Evolutionary conservation across 2,113 vertebrate species (phyloP).

Genomic region (Varanus salvator): DNA sequence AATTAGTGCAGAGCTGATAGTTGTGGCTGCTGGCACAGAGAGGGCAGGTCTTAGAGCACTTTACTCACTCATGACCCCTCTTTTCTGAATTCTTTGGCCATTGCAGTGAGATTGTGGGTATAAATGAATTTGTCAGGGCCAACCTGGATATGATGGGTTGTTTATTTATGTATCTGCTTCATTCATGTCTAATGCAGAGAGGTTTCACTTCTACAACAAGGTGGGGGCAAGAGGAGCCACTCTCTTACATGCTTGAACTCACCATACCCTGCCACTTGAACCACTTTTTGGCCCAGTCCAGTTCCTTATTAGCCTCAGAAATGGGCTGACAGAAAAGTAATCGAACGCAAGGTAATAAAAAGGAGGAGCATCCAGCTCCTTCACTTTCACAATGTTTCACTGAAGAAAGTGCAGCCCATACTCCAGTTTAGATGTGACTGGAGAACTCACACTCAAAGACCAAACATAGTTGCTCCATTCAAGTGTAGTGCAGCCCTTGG

Average conservation of each 20-base stretch:
- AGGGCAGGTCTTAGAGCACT: accelerated
- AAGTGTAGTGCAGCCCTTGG: not conserved
- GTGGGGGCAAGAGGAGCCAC: not conserved
- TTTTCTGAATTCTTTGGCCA: not conserved
- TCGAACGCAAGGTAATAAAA: not conserved
- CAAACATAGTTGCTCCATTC: not conserved
- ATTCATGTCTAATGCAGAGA: not conserved
- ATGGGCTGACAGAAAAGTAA: not conserved
- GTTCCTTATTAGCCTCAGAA: not conserved
- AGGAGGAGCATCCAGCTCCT: not conserved
- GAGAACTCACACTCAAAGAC: not conserved
- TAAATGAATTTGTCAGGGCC: constrained; percentile 4
- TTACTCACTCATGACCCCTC: accelerated
- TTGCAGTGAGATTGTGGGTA: not conserved
- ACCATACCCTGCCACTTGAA: not conserved
- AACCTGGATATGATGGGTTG: not conserved
- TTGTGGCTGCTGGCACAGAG: not conserved
- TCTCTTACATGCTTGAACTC: not conserved
- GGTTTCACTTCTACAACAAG: not conserved
- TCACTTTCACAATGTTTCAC: not conserved
- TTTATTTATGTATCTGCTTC: not conserved
- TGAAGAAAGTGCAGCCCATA: not conserved
- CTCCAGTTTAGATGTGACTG: not conserved
- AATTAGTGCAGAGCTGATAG: not conserved
- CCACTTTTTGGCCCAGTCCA: not conserved